Evolutionary conservation across 1,140 invertebrate genomes (phyloP), one percentile per base, ranked within the genome.

Genomic region (Listronotus bonariensis): DNA sequence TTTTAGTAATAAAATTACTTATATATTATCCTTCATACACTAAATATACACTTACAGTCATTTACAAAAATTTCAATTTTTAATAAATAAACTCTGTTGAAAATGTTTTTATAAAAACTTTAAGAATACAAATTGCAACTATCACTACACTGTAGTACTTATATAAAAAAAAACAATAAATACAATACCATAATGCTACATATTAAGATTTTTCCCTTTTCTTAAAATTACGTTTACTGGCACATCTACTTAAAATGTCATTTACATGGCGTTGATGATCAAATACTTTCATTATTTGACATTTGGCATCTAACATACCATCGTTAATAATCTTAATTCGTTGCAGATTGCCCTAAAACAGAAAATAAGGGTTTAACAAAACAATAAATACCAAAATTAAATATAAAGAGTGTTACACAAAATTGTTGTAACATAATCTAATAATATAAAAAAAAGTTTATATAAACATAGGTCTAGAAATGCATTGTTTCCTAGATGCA

Each of bases 291-390:
- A 93, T 87, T 45, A 97, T 88, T 76, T 95, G 91, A 41, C 86
- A 84, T 70, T 90, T 89, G 0, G 93, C 90, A 79, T 97, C 96
- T 69, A 86, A 83, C 77, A 97, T 89, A 64, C 95, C 94, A 79
- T 97, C 95, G 54, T 90, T 90, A 36, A 97, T 92, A 43, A 97
- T 89, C 83, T 91, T 93, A 77, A 93, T 95, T 46, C 96, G 85
- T 80, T 98, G 96, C 75, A 97, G 91, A 80, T 97, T 97, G 38
- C 93, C 95, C 90, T 94, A 79, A 57, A 70, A 54, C 36, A 10
- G 36, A n/a, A 31, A 20, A 26, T 26, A 26, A 5, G 20, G 5
- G 5, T 26, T 26, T 26, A 26, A 26, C 20, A 3, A 26, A 26
- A 26, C n/a, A n/a, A n/a, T n/a, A n/a, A n/a, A n/a, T n/a, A n/a